phyloP scores from a whole-genome alignment of 30 jellyfish, hydroid and myxozoan species.

The Aurelia coerulea region DNA sequence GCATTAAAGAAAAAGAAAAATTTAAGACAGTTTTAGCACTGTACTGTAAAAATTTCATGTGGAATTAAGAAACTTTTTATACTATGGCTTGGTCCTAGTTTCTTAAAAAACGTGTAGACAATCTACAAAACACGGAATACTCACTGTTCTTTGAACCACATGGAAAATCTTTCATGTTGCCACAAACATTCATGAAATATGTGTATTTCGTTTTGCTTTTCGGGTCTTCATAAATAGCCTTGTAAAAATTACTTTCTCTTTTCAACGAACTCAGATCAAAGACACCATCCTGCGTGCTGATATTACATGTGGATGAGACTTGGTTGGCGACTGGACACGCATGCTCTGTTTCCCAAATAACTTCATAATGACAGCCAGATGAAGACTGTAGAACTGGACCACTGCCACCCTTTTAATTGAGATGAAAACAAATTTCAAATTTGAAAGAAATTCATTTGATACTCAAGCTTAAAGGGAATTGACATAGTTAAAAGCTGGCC shows the following conservation, averaged over 20 bases:
- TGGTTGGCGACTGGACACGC: constrained; percentile 76
- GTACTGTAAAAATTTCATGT: no score
- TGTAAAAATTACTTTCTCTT: constrained; percentile 16
- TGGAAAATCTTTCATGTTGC: constrained; percentile 54
- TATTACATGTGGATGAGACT: constrained; percentile 60
- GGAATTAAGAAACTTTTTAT: no score
- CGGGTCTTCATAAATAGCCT: constrained; percentile 11
- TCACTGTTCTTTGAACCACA: constrained; percentile 29
- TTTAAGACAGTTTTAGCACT: no score
- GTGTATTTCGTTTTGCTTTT: constrained; percentile 32
- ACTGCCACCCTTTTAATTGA: constrained; percentile 45
- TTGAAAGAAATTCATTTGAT: no score
- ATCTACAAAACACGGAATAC: background rate
- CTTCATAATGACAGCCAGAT: constrained; percentile 56
- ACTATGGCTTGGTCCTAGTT: no score
- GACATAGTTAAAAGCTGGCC: no score
- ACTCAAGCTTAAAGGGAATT: no score
- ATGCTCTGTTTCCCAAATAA: constrained; percentile 80
- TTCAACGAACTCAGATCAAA: constrained; percentile 67
- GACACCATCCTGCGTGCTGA: constrained; percentile 41
- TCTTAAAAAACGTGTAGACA: no score
- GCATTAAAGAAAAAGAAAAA: no score
- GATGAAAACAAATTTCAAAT: background rate
- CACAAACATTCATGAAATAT: constrained; percentile 63
- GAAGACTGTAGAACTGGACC: constrained; percentile 67